phyloP scores from a whole-genome alignment of 2,113 vertebrate genomes.

The Cochlearius cochlearius region DNA sequence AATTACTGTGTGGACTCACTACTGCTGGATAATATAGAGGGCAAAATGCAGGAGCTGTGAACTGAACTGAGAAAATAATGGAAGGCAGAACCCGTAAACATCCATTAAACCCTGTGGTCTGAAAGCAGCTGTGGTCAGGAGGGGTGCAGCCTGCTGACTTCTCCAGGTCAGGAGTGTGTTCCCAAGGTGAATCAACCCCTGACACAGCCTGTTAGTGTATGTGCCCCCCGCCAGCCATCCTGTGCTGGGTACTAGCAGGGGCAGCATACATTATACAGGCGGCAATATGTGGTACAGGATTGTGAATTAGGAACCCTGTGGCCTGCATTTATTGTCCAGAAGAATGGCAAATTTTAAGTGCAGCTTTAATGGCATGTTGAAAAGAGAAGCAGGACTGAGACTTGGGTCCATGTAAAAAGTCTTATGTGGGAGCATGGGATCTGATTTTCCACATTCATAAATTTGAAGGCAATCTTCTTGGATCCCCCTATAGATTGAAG shows the following conservation, averaged over 20 bases:
- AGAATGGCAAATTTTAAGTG: background rate
- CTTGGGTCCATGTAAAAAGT: background rate
- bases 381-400: background rate
- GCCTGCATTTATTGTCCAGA: background rate
- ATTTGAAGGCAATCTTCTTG: background rate
- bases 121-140: background rate
- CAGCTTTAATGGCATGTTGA: background rate
- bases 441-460: background rate
- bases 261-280: background rate
- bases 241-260: background rate
- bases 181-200: background rate
- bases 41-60: background rate
- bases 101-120: background rate
- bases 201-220: background rate
- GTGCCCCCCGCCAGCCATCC: too few relatives aligned
- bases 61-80: background rate
- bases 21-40: background rate
- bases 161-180: background rate
- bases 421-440: background rate
- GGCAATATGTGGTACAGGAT: background rate
- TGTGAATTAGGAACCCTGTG: background rate
- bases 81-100: background rate
- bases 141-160: background rate
- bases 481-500: background rate
- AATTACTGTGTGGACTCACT: background rate